Percentiles rank a stretch among this genome's conserved stretches.
These are phyloP conservation scores for Zaprionus capensis DNA, from an alignment of 1,140 invertebrate species.

Conservation along the genomic window DNA sequence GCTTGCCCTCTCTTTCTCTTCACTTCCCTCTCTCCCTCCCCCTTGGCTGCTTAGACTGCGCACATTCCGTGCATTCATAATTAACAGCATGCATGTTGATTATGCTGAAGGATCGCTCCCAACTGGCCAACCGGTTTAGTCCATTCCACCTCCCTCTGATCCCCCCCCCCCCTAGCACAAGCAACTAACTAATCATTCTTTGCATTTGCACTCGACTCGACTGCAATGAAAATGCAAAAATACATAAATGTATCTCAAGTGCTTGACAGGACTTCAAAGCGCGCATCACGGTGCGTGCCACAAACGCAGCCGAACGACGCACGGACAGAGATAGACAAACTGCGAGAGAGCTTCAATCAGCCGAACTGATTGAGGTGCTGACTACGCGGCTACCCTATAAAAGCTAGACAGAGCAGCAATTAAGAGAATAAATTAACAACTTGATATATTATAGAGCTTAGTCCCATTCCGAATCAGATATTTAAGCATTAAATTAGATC, in stretches of 20 bases:
- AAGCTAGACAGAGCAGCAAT: background rate
- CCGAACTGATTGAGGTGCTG: background rate
- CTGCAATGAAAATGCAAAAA: slow-evolving; percentile 80
- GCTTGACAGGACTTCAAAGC: slow-evolving; percentile 81
- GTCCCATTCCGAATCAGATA: too few relatives aligned
- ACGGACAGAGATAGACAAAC: slow-evolving; percentile 36
- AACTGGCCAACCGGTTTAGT: slow-evolving; percentile 70
- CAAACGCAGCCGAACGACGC: slow-evolving; percentile 43
- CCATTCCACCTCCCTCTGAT: slow-evolving; percentile 48
- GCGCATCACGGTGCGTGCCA: slow-evolving; percentile 80
- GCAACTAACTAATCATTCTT: slow-evolving; percentile 79
- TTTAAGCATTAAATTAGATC: too few relatives aligned
- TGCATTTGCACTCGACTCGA: slow-evolving; percentile 53
- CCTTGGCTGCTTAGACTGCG: slow-evolving; percentile 23
- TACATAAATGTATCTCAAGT: slow-evolving; percentile 82
- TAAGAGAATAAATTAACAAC: background rate
- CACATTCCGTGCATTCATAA: slow-evolving; percentile 76
- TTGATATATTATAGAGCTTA: too few relatives aligned
- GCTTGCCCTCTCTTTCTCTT: slow-evolving; percentile 1
- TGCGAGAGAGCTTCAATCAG: slow-evolving; percentile 4
- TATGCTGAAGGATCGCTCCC: slow-evolving; percentile 70
- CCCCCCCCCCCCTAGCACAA: slow-evolving; percentile 34
- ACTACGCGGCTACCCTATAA: slow-evolving; percentile 28
- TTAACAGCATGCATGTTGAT: slow-evolving; percentile 74
- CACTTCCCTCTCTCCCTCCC: background rate